Evolutionary conservation across 1,140 invertebrate species (phyloP), one percentile per base, ranked within the genome.

Genomic region (Nomia melanderi): DNA sequence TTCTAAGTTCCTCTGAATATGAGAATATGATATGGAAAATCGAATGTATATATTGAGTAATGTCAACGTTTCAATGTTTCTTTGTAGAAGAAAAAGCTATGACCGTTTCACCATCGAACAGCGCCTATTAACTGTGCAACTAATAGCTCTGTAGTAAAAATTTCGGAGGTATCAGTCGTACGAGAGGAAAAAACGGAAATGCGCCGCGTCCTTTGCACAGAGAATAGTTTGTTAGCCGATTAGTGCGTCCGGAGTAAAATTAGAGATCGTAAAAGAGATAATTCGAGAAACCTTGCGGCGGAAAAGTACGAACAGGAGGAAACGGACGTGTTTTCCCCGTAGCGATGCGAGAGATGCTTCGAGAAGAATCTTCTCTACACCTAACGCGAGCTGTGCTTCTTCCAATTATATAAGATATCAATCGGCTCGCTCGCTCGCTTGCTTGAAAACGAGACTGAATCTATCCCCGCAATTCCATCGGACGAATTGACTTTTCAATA

Each of bases 251-350:
- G 47, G 47, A 50, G 47, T 50, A 50, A 50, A 50, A 50, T 50
- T 50, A 50, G 47, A 50, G 47, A n/a, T n/a, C 47, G 47, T 50
- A 50, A 50, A 50, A n/a, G 5, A n/a, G 47, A n/a, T 50, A n/a
- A 50, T 50, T n/a, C n/a, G 6, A 8, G 47, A n/a, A n/a, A 50
- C 20, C n/a, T 50, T 8, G 20, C 47, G 17, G 8, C 8, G 47
- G 20, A 50, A 50, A 50, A 50, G n/a, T 8, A 50, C 47, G 47
- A 20, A n/a, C 17, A n/a, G 20, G 5, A 5, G 6, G 20, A 7
- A 50, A n/a, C 17, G 1, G 0, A 8, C 47, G 20, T 8, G 47
- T 6, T 50, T 7, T 5, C 47, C 20, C 8, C 8, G 33, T 3
- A 8, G 8, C 33, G 33, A 3, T 36, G 33, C 33, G 33, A 3